Percentiles rank a stretch among this genome's conserved stretches.
Conservation (phyloP, 1,140 invertebrate species). For the Aphaenogaster floridana region DNA sequence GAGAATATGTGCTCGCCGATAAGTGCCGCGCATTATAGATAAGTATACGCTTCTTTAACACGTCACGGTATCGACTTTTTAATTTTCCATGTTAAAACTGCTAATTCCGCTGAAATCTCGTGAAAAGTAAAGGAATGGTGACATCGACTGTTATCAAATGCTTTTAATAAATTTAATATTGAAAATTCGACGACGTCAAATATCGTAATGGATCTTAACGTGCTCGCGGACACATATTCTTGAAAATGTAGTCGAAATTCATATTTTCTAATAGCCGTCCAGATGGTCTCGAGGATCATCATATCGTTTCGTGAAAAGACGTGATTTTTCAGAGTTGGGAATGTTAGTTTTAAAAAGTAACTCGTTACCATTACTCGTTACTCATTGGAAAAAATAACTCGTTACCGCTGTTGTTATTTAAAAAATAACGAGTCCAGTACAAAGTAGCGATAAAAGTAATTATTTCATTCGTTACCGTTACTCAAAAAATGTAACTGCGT, state of each 20-base stretch:
- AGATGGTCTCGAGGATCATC: neutral
- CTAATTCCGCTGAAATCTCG: neutral
- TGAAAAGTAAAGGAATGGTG: neutral
- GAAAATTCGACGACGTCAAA: neutral
- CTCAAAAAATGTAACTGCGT: no score
- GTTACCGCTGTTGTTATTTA: no score
- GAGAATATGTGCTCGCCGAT: neutral
- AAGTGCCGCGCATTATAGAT: neutral
- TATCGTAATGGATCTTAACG: neutral
- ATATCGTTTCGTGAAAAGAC: no score
- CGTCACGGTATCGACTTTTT: neutral
- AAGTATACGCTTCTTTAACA: neutral
- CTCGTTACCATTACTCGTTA: no score
- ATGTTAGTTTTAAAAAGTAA: no score
- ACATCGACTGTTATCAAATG: neutral
- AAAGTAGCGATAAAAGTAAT: no score
- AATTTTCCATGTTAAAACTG: constrained; percentile 1
- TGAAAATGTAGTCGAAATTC: constrained; percentile 1
- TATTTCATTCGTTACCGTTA: no score
- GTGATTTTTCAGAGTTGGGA: no score
- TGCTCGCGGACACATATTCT: neutral
- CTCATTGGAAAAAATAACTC: no score
- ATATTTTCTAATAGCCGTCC: neutral
- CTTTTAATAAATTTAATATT: neutral
- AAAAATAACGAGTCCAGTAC: no score